A percentile compares a stretch with the other conserved stretches of the same genome.
These are phyloP conservation scores for Colostygia pectinataria DNA, from an alignment of 2,888 invertebrate genomes.

Conservation along the genomic window DNA sequence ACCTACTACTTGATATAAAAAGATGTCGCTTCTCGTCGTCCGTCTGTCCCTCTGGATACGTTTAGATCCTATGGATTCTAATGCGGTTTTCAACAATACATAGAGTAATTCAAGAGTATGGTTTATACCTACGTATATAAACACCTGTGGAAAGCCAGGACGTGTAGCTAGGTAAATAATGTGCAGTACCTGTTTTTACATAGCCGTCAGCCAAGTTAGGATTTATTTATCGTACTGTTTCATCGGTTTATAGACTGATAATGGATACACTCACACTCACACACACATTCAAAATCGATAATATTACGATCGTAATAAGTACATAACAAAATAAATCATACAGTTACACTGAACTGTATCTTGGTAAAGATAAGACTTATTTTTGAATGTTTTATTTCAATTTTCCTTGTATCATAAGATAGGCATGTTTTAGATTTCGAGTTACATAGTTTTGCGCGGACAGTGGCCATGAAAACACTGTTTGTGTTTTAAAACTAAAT, in stretches of 20 bases:
- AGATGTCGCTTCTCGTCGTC: too few relatives aligned
- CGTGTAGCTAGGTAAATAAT: too few relatives aligned
- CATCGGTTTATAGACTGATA: slow-evolving; percentile 1
- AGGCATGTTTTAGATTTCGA: slow-evolving; percentile 1
- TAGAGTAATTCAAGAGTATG: too few relatives aligned
- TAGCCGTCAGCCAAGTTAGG: too few relatives aligned
- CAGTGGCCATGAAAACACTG: background rate
- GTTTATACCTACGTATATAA: too few relatives aligned
- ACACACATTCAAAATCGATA: slow-evolving; percentile 27
- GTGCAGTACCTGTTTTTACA: too few relatives aligned
- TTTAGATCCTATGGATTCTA: too few relatives aligned
- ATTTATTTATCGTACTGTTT: too few relatives aligned
- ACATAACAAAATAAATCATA: slow-evolving; percentile 2
- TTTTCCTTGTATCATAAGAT: slow-evolving; percentile 6
- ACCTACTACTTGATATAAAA: too few relatives aligned
- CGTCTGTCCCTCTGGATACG: too few relatives aligned
- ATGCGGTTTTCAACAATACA: too few relatives aligned
- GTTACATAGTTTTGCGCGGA: slow-evolving; percentile 1
- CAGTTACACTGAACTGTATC: slow-evolving; percentile 10
- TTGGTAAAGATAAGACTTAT: background rate
- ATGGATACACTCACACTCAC: slow-evolving; percentile 27
- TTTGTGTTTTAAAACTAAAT: background rate
- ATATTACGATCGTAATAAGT: slow-evolving; percentile 27
- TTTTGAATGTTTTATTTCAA: background rate
- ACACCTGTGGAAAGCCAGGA: too few relatives aligned